Base-by-base conservation (phyloP, 2,888 invertebrate genomes). In the Nycteola revayana region DNA sequence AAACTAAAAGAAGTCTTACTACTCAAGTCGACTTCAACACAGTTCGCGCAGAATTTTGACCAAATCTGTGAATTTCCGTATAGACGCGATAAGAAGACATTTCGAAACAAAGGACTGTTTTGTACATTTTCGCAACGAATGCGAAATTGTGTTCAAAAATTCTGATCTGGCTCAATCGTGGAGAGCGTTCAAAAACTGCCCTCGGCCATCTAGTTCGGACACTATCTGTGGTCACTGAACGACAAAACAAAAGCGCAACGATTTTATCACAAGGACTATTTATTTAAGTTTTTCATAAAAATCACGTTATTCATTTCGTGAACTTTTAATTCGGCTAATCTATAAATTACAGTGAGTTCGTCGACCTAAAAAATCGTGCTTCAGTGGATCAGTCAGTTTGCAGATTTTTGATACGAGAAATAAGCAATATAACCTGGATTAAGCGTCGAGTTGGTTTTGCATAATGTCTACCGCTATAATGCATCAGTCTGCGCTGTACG, bases 401-500 rank as follows among this genome's bases (percentile, higher is more conserved):
- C 73, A 72, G 68, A 67, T 65, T 67, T 70, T 69, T 66, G 54
- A 69, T 66, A 61, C 66, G 49, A 60, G 67, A 66, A 70, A 70
- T 52, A 42, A 69, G 52, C 60, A 62, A 35, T 50, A 69, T 69
- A 79, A 64, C 72, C 81, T 86, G 87, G 86, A 87, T 79, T 77
- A 75, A 84, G 84, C 84, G 85, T 60, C 73, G 71, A 77, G 60
- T 72, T 81, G 68, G 62, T 75, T 69, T 69, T 72, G 74, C 85
- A 91, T 80, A 75, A 94, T 94, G 94, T 94, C 94, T 87, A 93
- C 94, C 64, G 93, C 93, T 80, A 93, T 94, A 83, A 93, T 94
- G 93, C 92, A 92, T 85, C 92, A 91, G 86, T 90, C 92, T 85
- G 91, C 93, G 74, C 91, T 93, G 90, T 93, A 92, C 88, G 93